Evolutionary conservation across 2,113 vertebrate species (phyloP).

Genomic region (Pitta sordida): DNA sequence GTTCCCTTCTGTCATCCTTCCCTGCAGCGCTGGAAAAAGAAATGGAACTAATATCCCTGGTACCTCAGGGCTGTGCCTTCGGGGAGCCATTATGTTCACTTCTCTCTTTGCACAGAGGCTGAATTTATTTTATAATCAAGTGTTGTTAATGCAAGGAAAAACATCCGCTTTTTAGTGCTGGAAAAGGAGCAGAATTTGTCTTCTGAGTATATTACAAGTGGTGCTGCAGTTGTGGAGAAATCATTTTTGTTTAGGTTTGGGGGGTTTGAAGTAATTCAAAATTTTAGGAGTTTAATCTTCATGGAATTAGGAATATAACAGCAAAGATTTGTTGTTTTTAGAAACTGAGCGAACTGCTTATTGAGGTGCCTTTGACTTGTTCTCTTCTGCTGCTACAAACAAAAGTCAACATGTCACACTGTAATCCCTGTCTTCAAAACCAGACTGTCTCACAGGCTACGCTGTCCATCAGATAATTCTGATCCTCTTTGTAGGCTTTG

Average conservation of each 20-base stretch:
- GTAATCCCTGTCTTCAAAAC: neutral
- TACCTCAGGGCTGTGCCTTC: neutral
- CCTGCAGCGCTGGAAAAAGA: neutral
- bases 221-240: neutral
- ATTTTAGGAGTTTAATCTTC: neutral
- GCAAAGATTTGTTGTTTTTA: neutral
- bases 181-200: constrained; percentile 17
- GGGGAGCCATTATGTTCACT: neutral
- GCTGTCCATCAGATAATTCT: neutral
- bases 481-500: neutral
- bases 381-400: neutral
- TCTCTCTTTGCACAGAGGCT: neutral
- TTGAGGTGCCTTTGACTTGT: neutral
- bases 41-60: neutral
- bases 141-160: constrained; percentile 18
- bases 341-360: neutral
- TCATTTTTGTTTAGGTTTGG: neutral
- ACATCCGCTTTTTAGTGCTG: neutral
- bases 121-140: constrained; percentile 28
- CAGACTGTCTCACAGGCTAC: neutral
- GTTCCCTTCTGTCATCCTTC: neutral
- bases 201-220: neutral
- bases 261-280: neutral
- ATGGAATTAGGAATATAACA: neutral
- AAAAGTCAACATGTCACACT: neutral